Percentiles rank a stretch among this genome's conserved stretches.
These are phyloP conservation scores for Ormyrus nitidulus DNA, from an alignment of 2,888 invertebrate genomes.

Conservation along the genomic window DNA sequence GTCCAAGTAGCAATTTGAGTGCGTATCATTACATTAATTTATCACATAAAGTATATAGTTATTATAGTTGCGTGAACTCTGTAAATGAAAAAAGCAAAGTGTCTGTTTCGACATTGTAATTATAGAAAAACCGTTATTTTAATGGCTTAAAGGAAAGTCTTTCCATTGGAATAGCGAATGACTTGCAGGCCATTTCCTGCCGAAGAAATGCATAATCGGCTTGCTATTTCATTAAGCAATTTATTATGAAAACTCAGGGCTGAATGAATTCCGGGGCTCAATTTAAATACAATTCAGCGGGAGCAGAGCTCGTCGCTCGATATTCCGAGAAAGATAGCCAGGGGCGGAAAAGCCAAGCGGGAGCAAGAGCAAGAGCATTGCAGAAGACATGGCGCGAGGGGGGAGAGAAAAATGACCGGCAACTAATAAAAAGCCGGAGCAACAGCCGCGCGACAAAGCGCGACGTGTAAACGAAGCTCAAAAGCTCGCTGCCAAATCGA, in stretches of 20 bases:
- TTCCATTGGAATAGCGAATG: neutral
- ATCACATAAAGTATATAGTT: too few relatives aligned
- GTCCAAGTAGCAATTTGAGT: too few relatives aligned
- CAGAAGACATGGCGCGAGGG: neutral
- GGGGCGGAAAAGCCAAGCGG: neutral
- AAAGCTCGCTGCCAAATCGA: constrained; percentile 28
- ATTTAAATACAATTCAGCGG: constrained; percentile 5
- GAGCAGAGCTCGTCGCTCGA: constrained; percentile 1
- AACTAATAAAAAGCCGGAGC: neutral
- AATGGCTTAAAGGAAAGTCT: too few relatives aligned
- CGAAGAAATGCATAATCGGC: neutral
- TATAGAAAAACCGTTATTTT: too few relatives aligned
- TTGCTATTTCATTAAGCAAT: constrained; percentile 5
- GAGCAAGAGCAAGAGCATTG: neutral
- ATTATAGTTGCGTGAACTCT: too few relatives aligned
- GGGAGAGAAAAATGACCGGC: neutral
- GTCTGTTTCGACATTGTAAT: too few relatives aligned
- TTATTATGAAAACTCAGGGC: constrained; percentile 14
- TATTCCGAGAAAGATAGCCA: neutral
- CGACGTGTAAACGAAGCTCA: constrained; percentile 14
- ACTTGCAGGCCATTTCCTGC: neutral
- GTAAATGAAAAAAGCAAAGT: too few relatives aligned
- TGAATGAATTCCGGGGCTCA: neutral
- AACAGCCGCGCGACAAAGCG: neutral
- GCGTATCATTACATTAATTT: too few relatives aligned